Evolutionary conservation across 2,113 vertebrate species (phyloP).

Genomic region (Semicossyphus pulcher): DNA sequence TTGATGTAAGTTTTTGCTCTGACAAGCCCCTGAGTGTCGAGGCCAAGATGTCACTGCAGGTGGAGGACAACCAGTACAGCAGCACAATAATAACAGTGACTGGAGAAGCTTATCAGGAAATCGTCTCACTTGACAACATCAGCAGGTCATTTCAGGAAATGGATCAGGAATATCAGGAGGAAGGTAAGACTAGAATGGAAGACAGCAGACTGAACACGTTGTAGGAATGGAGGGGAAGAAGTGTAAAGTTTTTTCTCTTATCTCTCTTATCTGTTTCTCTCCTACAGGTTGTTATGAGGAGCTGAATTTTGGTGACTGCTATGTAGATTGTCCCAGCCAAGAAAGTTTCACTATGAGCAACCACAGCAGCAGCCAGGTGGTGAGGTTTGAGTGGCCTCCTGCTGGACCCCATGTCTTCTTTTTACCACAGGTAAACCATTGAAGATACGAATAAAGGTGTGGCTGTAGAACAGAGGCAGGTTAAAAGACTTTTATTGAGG

Average conservation of each 20-base stretch:
- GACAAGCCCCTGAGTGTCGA: slow-evolving; percentile 68
- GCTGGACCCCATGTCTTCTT: slow-evolving; percentile 74
- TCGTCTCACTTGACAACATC: slow-evolving; percentile 88
- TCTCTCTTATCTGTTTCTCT: slow-evolving; percentile 3
- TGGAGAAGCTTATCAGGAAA: slow-evolving; percentile 87
- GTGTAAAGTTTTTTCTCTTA: not conserved
- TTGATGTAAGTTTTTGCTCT: slow-evolving; percentile 87
- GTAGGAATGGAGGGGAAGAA: not conserved
- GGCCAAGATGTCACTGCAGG: slow-evolving; percentile 79
- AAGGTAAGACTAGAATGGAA: slow-evolving; percentile 38
- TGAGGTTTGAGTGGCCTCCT: slow-evolving; percentile 89
- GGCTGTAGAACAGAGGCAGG: not conserved
- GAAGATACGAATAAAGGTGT: not conserved
- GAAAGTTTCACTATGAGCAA: slow-evolving; percentile 89
- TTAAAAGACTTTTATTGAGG: too few relatives aligned
- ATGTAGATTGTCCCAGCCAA: slow-evolving; percentile 75
- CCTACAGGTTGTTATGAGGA: slow-evolving; percentile 78
- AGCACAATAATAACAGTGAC: slow-evolving; percentile 81
- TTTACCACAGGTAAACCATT: slow-evolving; percentile 83
- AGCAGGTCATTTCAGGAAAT: slow-evolving; percentile 44
- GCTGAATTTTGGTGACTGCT: slow-evolving; percentile 89
- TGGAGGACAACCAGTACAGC: slow-evolving; percentile 85
- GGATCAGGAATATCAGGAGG: slow-evolving; percentile 27
- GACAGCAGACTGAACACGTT: not conserved
- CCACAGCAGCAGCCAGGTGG: slow-evolving; percentile 76